Base-by-base conservation (phyloP, 2,797 vertebrate species). In the Muscicapa striata region DNA sequence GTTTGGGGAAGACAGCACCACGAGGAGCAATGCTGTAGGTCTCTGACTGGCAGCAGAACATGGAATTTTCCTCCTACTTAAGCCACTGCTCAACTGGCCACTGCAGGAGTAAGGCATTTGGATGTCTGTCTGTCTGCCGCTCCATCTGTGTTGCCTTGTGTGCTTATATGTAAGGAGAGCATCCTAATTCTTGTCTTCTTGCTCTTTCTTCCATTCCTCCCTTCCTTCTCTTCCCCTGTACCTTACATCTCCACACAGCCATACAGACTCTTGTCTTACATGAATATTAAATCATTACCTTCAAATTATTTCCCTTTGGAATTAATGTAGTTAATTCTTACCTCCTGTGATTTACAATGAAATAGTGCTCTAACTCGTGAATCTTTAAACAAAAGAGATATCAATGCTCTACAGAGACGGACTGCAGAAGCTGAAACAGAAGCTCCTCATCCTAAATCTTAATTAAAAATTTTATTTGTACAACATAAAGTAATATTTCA, bases 401-500 rank as follows among this genome's bases (percentile, higher is more conserved):
- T 75, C 55, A 52, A 17, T 43, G 59, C 13, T 84, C 43, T 55
- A 27, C 7, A 9, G 77, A 93, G 59, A 74, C 78, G 9, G 36
- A 29, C 51, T 72, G 15, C 24, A 24, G 19, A 51, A 89, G 27
- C 34, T 86, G 67, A 81, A 84, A 70, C 70, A 46, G 62, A 89
- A 95, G 66, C 26, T 93, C 22, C 11, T 10, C 75, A 51, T 87
- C 62, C 75, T 79, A 91, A 84, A 70, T 68, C 67, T 70, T 76
- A 86, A 85, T 94, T 88, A 66, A 43, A 85, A 41, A 87, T 52
- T 61, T 72, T 92, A 82, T 95, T 95, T 96, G 89, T 94, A 90
- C 62, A 88, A 62, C 0, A 6, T 77, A 72, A 26, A 64, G 51
- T 72, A 77, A 66, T 66, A 93, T 89, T 95, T 94, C 84, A 38